Evolutionary conservation across 2,888 invertebrate genomes (phyloP), one percentile per base, ranked within the genome.

Genomic region (Zaprionus lineosus): DNA sequence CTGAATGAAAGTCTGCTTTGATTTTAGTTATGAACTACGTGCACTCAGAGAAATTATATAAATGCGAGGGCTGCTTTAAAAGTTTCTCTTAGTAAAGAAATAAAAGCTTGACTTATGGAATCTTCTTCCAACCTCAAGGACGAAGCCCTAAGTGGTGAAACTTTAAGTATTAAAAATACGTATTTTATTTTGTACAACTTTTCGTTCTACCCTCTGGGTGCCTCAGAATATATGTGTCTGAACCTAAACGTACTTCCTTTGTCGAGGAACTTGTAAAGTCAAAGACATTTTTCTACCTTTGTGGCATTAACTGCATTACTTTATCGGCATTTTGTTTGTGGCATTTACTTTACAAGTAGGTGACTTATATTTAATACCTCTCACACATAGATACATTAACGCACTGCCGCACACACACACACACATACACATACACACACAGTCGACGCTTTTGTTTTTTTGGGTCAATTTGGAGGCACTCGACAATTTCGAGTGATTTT

Each of bases 391-490:
- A 37, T 7, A 33, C 15, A n/a, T n/a, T n/a, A n/a, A n/a, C n/a
- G n/a, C n/a, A n/a, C n/a, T n/a, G n/a, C n/a, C n/a, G n/a, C n/a
- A 7, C 7, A 11, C 28, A 16, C 16, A 19, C 31, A n/a, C 21
- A 2, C 15, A 19, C 9, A 19, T n/a, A 26, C 36, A 52, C 9
- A 16, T 11, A 19, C 31, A n/a, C 33, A 2, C 15, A 19, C 9
- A 15, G n/a, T 15, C 34, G 47, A 7, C 18, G 4, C 12, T 37
- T 33, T 55, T 82, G 73, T 77, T 77, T 82, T 82, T 77, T 78
- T 77, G 82, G 82, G 82, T 77, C 82, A 82, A 15, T 78, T 73
- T 66, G 44, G 44, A 52, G 50, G 73, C 63, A 66, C 69, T 82
- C 28, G 60, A 58, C 59, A 47, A 33, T 58, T 78, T 75, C 69